Base-by-base conservation (phyloP, 1,140 invertebrate genomes). In the Euschistus heros region DNA sequence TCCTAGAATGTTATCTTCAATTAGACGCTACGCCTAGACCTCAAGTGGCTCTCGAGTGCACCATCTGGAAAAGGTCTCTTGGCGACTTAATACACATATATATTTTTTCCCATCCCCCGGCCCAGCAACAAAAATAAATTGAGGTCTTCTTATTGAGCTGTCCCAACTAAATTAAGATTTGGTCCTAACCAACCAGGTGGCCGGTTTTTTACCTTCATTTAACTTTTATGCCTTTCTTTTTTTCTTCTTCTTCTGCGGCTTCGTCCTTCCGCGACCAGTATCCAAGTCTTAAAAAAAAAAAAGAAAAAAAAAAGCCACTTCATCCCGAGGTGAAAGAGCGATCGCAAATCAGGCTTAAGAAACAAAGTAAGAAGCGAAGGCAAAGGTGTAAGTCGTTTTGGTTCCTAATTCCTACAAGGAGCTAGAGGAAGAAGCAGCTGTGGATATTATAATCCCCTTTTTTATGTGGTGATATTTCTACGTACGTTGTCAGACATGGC, bases 111-210 rank as follows among this genome's bases (percentile, higher is more conserved):
- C 46, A 6, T 50, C n/a, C n/a, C 17, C 47, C n/a, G n/a, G 6
- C 5, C 20, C 47, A n/a, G n/a, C 20, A 13, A 50, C n/a, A 50
- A 50, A 44, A 50, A 50, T 50, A 50, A 50, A 18, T 50, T 18
- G 47, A 50, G 20, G 47, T 20, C 47, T 50, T 50, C 47, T 20
- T 50, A 50, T 50, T 50, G 47, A 50, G 47, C 47, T 50, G 47
- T 50, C 20, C 20, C 7, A 50, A 22, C 47, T 50, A 50, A 50
- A 50, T 50, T 50, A 22, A 50, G 47, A 50, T 50, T 50, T 50
- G 47, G 47, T 50, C 20, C 47, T 22, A 5, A 50, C n/a, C 47
- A 20, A 22, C 47, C 47, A 50, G 47, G 47, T 50, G 47, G 47
- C 20, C 47, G 3, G 6, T 20, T 22, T 20, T 50, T 20, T 50